Base-by-base conservation (phyloP, 2,113 vertebrate genomes). In the Vulpes lagopus region DNA sequence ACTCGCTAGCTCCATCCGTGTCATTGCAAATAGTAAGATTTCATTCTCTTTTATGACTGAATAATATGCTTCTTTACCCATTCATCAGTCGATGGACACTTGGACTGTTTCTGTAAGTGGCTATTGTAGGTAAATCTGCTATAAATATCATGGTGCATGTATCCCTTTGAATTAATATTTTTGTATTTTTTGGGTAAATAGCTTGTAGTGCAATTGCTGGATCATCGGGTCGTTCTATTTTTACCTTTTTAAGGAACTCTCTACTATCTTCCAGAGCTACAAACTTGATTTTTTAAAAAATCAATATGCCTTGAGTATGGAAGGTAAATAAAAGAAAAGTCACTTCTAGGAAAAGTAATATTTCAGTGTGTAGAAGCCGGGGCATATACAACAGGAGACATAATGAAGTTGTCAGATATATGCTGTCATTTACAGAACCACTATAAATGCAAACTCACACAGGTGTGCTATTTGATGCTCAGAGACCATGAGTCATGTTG, bases 331-430 rank as follows among this genome's bases (percentile, higher is more conserved):
- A 85, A 94, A 67, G 30, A 53, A 64, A 53, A 59, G 8, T 22
- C 71, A 96, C 43, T 83, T 82, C 30, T 69, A 80, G 79, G 69
- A 60, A 74, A 97, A 93, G 30, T 27, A 92, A 23, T 53, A 93
- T 51, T 78, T 89, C 60, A 74, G 8, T 38, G 3, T 79, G 16
- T 69, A 43, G 85, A 81, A 78, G 17, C 67, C 82, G 20, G 22
- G 10, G 1, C 35, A 22, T 51, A 53, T 8, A 19, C 16, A 35
- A 25, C 83, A 67, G 43, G 25, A 71, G 35, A 55, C 3, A 7
- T 16, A 43, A 64, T n/a, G 9, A 27, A 65, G 11, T 73, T 0
- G 0, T 43, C 32, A 35, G 69, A 38, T 51, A 23, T 53, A 49
- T 73, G 1, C 4, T 23, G 32, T 32, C n/a, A 43, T 11, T 49